Evolutionary conservation across 2,888 invertebrate species (phyloP).

Genomic region (Phalera bucephala): DNA sequence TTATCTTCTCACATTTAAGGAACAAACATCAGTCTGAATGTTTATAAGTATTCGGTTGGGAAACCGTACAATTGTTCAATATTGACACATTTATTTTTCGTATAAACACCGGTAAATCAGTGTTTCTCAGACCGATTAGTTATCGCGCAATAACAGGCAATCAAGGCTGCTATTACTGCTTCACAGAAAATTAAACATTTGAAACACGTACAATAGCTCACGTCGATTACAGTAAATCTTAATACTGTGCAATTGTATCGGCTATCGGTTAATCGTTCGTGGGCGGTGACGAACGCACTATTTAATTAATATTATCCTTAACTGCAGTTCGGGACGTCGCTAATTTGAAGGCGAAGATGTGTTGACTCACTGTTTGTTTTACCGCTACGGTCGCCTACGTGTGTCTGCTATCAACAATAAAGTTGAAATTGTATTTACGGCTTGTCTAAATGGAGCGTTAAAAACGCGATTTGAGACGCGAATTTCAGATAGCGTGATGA

Average conservation of each 20-base stretch:
- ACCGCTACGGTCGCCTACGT: not conserved
- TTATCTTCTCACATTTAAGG: too few relatives aligned
- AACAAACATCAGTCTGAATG: too few relatives aligned
- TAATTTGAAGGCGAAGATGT: slow-evolving; percentile 6
- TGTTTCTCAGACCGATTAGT: not conserved
- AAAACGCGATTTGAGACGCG: too few relatives aligned
- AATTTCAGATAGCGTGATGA: too few relatives aligned
- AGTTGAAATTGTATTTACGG: not conserved
- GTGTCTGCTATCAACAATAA: not conserved
- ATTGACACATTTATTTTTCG: too few relatives aligned
- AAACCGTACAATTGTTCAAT: too few relatives aligned
- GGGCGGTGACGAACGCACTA: slow-evolving; percentile 7
- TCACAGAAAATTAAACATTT: slow-evolving; percentile 10
- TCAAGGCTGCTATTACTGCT: not conserved
- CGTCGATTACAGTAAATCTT: slow-evolving; percentile 12
- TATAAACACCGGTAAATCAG: too few relatives aligned
- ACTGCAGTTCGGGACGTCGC: slow-evolving; percentile 1
- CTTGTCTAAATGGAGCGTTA: too few relatives aligned
- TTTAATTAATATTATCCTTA: slow-evolving; percentile 9
- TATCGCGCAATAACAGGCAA: not conserved
- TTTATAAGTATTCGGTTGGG: too few relatives aligned
- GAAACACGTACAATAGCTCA: slow-evolving; percentile 2
- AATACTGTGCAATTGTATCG: slow-evolving; percentile 7
- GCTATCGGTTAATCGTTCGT: slow-evolving; percentile 9
- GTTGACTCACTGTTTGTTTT: slow-evolving; percentile 6